Evolutionary conservation across 2,888 invertebrate genomes (phyloP).

Genomic region (Crematogaster levior): DNA sequence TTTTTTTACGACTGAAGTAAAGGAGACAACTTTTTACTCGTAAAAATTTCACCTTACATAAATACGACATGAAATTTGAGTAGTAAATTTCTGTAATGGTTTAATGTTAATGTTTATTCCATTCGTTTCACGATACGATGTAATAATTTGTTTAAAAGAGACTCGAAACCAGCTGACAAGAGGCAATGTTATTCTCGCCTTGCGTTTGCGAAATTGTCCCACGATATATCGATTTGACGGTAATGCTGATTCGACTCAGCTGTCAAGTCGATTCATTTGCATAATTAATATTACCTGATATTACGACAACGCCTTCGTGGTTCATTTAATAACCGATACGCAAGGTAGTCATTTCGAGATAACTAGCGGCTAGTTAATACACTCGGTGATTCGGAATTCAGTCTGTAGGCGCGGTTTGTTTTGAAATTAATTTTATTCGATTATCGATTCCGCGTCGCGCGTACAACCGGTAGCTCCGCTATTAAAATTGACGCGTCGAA

Average conservation of each 20-base stretch:
- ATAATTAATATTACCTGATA: conserved; percentile 44
- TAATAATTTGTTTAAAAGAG: neutral
- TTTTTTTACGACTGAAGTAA: conserved; percentile 8
- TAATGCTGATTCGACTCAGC: conserved; percentile 26
- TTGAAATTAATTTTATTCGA: conserved; percentile 50
- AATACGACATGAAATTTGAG: neutral
- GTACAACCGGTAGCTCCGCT: neutral
- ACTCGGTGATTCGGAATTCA: conserved; percentile 17
- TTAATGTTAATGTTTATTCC: neutral
- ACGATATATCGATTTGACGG: neutral
- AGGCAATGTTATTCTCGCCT: neutral
- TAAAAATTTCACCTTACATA: neutral
- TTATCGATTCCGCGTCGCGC: conserved; percentile 36
- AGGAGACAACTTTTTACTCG: neutral
- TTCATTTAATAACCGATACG: conserved; percentile 24
- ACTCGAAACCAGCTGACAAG: neutral
- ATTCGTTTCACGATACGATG: neutral
- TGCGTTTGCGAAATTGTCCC: neutral
- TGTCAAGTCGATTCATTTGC: conserved; percentile 48
- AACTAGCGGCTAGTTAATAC: conserved; percentile 31
- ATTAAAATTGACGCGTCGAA: conserved; percentile 46
- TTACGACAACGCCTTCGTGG: conserved; percentile 17
- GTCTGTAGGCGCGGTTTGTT: conserved; percentile 25
- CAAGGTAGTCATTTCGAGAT: conserved; percentile 36
- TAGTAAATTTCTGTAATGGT: neutral